Evolutionary conservation across 2,888 invertebrate genomes (phyloP).

Genomic region (Pediacus dermestoides): DNA sequence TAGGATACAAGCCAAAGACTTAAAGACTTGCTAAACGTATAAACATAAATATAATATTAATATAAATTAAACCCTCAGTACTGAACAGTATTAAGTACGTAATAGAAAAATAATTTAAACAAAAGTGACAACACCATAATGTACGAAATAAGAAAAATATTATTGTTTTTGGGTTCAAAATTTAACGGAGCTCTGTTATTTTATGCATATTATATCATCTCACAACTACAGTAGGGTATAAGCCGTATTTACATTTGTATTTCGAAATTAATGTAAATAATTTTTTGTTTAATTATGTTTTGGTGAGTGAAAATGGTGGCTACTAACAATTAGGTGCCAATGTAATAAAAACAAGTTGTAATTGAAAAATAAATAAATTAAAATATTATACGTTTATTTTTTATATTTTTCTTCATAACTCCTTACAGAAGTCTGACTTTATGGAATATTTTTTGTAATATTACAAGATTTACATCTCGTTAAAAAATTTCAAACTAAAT

Average conservation of each 20-base stretch:
- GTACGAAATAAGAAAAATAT: slow-evolving; percentile 18
- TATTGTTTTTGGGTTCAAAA: slow-evolving; percentile 15
- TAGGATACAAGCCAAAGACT: slow-evolving; percentile 21
- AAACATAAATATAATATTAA: slow-evolving; percentile 16
- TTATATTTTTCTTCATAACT: no score
- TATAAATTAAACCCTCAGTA: slow-evolving; percentile 16
- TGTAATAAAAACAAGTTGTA: slow-evolving; percentile 30
- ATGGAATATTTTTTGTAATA: no score
- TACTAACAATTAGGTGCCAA: slow-evolving; percentile 38
- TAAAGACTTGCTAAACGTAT: slow-evolving; percentile 22
- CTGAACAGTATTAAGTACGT: slow-evolving; percentile 14
- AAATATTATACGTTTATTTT: no score
- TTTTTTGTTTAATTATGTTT: slow-evolving; percentile 31
- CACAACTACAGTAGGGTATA: slow-evolving; percentile 14
- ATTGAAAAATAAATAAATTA: slow-evolving; percentile 18
- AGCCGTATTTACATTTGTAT: slow-evolving; percentile 22
- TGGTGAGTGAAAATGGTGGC: slow-evolving; percentile 33
- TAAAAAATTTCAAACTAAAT: no score
- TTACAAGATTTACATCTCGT: no score
- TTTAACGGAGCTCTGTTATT: no score
- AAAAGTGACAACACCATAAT: slow-evolving; percentile 11
- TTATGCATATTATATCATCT: slow-evolving; percentile 14
- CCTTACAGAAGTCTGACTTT: no score
- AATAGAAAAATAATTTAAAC: slow-evolving; percentile 5
- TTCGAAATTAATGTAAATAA: slow-evolving; percentile 28